phyloP scores from a whole-genome alignment of 2,113 vertebrate species.

The Baryphthengus martii region DNA sequence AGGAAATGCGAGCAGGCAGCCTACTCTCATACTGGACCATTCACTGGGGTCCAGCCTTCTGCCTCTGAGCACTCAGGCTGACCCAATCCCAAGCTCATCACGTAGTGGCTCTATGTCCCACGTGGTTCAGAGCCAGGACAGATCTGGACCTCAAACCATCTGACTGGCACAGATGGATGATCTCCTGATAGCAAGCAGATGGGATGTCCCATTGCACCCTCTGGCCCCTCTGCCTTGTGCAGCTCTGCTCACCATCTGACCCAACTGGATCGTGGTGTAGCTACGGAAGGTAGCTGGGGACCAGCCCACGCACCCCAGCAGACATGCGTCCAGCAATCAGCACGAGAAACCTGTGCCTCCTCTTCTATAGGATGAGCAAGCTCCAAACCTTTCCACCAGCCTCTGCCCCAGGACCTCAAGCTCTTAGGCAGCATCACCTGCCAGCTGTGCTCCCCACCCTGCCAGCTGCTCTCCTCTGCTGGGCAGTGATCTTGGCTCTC shows the following conservation, averaged over 20 bases:
- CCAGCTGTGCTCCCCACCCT: not conserved
- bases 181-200: not conserved
- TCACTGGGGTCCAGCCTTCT: not conserved
- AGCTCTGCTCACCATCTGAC: not conserved
- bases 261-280: fast-evolving
- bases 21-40: not conserved
- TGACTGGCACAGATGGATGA: not conserved
- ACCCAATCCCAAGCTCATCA: not conserved
- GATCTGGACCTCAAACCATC: not conserved
- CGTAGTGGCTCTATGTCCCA: not conserved
- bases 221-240: not conserved
- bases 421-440: not conserved
- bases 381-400: not conserved
- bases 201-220: not conserved
- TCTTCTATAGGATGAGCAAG: not conserved
- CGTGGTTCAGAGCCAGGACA: not conserved
- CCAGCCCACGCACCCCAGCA: not conserved
- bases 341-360: not conserved
- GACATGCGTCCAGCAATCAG: not conserved
- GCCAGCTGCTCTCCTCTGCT: not conserved
- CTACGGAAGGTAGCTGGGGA: not conserved
- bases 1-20: not conserved
- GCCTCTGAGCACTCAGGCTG: not conserved
- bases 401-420: not conserved
- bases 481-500: not conserved